Evolutionary conservation across 2,888 invertebrate genomes (phyloP), one percentile per base, ranked within the genome.

Genomic region (Pseudococcus viburni): DNA sequence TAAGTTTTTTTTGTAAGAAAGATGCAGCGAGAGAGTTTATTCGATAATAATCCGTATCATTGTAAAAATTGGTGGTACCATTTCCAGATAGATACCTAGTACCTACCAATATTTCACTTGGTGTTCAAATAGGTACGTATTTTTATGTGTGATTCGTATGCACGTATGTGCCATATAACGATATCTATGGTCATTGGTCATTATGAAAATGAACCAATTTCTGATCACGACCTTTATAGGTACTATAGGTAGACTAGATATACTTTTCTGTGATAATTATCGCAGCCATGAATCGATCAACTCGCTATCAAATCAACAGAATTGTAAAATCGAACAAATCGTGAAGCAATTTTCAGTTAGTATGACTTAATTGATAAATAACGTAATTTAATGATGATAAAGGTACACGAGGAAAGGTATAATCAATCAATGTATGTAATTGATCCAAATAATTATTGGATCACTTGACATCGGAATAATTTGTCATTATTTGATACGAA

Each of bases 321-420:
- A 64, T 8, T 22, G 19, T 22, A 64, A 22, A 64, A 64, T 8
- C 22, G 64, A 64, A 22, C 64, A 22, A 64, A 64, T 64, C 22
- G 64, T 64, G 64, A 64, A 64, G 64, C 22, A 64, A 64, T 64
- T 64, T 64, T 64, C 64, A 64, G 22, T 64, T 64, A 64, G 22
- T 64, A 64, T 22, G 64, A 11, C 9, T 64, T 19, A 64, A 19
- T 64, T 64, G 22, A 64, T 64, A 22, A 22, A 64, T 64, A 64
- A 64, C 22, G 64, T 22, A 64, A 64, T 22, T 64, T 64, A 59
- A 59, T 59, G 64, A 64, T 64, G 64, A 64, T 64, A 64, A 64
- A 64, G 22, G 19, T 42, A 42, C 22, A 64, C 19, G 64, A 64
- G 64, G 22, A 64, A 22, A 64, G 22, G 64, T 19, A 33, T 33